Evolutionary conservation across 2,888 invertebrate species (phyloP), one percentile per base, ranked within the genome.

Genomic region (Xestia ashworthii): DNA sequence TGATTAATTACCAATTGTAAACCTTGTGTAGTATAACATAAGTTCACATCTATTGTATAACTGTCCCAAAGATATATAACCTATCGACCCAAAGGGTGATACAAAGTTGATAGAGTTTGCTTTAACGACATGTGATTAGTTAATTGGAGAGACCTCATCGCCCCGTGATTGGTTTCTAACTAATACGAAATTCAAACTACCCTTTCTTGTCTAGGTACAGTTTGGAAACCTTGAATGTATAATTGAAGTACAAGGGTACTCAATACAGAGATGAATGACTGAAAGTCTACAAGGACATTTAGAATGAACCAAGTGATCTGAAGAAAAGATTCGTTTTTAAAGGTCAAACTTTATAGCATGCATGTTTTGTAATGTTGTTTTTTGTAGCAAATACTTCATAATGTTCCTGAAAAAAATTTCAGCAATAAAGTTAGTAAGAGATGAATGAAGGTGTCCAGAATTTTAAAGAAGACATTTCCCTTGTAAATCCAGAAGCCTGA

Each of bases 101-200:
- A 76, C 71, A 83, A 78, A 84, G 65, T 83, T 78, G 74, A 78
- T 83, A 77, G 73, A 84, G 76, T 85, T 84, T 64, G 72, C 81
- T 78, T 82, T 76, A 82, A 84, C 78, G 83, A 88, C 66, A 82
- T 80, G 79, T 86, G 75, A 88, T 87, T 88, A 82, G 79, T 84
- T 88, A 86, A 88, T 88, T 84, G 85, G 76, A 73, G 75, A 88
- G 78, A 83, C 76, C 85, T 87, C 82, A 79, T 79, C 76, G 70
- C 62, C 66, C 71, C 60, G 44, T 84, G 85, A 87, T 88, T 88
- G 87, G 81, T 84, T 88, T 78, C 46, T 11, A 85, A 82, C 88
- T 87, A 83, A 85, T 82, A 68, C 70, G 53, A 76, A 78, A 71
- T 84, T 84, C 78, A 71, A 85, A 84, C 74, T 83, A 78, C 41